Conservation (phyloP, 1,140 invertebrate species). For the Philotrypesis tridentata region DNA sequence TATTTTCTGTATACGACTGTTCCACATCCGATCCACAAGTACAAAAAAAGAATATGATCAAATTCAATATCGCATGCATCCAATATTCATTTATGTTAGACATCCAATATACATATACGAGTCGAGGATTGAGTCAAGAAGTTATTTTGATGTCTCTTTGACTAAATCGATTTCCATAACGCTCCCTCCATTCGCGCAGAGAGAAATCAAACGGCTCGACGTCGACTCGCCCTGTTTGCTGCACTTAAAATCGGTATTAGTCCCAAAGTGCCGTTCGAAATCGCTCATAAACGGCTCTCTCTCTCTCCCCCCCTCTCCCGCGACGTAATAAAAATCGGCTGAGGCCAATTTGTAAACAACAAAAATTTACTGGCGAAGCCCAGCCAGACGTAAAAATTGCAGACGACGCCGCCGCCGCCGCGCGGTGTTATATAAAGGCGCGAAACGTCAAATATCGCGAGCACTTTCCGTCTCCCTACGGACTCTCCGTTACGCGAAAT, state of each 20-base stretch:
- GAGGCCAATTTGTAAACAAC: not conserved
- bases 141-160: constrained; percentile 31
- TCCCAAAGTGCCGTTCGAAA: not conserved
- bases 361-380: not conserved
- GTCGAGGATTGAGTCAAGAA: constrained; percentile 23
- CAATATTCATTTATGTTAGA: constrained; percentile 30
- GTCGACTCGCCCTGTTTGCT: no score
- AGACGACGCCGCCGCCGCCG: no score
- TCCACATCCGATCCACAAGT: not conserved
- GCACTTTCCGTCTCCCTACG: no score
- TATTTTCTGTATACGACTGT: not conserved
- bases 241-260: not conserved
- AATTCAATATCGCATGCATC: constrained; percentile 39
- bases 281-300: not conserved
- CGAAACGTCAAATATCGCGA: not conserved
- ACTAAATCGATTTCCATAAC: constrained; percentile 17
- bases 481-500: not conserved
- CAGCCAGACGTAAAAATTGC: not conserved
- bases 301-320: no score
- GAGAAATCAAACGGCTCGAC: no score
- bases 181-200: no score
- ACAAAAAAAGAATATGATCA: constrained; percentile 22
- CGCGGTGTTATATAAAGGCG: not conserved
- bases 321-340: not conserved
- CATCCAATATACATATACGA: constrained; percentile 22